Evolutionary conservation across 1,140 invertebrate species (phyloP).

Genomic region (Ceratina japonica): DNA sequence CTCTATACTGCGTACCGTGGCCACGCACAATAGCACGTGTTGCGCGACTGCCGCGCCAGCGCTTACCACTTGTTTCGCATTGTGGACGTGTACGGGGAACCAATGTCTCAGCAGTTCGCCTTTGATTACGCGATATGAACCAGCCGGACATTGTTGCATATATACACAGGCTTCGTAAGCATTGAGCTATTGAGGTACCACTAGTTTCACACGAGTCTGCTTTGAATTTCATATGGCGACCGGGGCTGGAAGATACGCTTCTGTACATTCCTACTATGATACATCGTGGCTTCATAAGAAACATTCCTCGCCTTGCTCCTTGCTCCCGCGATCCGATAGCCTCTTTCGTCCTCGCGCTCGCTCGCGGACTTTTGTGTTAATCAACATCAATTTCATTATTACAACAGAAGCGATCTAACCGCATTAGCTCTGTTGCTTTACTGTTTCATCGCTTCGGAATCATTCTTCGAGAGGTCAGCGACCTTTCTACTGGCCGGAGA

Average conservation of each 20-base stretch:
- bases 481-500: neutral
- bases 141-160: constrained; percentile 50
- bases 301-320: neutral
- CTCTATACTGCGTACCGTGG: constrained; percentile 49
- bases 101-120: constrained; percentile 59
- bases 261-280: constrained; percentile 40
- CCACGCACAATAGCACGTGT: constrained; percentile 66
- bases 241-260: constrained; percentile 48
- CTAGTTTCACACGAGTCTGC: constrained; percentile 44
- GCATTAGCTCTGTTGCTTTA: neutral
- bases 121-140: constrained; percentile 64
- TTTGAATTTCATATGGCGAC: constrained; percentile 46
- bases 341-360: neutral
- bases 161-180: constrained; percentile 22
- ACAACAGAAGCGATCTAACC: neutral
- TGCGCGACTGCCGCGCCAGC: constrained; percentile 49
- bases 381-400: constrained; percentile 1
- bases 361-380: neutral
- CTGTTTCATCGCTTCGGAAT: neutral
- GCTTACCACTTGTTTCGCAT: constrained; percentile 64
- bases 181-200: constrained; percentile 55
- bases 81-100: constrained; percentile 52
- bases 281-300: constrained; percentile 55
- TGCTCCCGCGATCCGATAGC: neutral
- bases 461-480: neutral